Conservation (phyloP, 2,113 vertebrate species). For the Polyodon spathula region DNA sequence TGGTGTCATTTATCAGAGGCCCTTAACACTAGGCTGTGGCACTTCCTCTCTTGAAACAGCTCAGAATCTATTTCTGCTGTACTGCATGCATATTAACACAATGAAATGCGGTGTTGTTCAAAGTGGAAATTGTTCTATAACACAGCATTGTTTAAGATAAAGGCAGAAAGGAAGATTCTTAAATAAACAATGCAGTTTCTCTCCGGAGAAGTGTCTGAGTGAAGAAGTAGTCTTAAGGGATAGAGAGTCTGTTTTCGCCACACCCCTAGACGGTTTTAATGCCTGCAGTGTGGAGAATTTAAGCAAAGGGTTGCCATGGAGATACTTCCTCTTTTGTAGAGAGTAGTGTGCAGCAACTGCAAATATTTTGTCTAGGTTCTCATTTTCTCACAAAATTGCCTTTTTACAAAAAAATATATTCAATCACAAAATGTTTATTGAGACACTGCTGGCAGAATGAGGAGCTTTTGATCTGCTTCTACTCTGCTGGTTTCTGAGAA, state of each 20-base stretch:
- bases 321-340: constrained; percentile 54
- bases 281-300: constrained; percentile 56
- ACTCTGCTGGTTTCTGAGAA: too few species aligned
- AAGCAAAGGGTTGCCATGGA: constrained; percentile 80
- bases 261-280: constrained; percentile 51
- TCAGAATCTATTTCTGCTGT: too few species aligned
- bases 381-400: neutral
- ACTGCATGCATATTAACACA: too few species aligned
- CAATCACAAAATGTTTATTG: too few species aligned
- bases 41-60: too few species aligned
- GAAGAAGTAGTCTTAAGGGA: constrained; percentile 2
- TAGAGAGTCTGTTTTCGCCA: constrained; percentile 24
- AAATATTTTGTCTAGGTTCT: constrained; percentile 21
- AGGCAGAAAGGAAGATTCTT: constrained; percentile 11
- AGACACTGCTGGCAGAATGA: too few species aligned
- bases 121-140: too few species aligned
- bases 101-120: too few species aligned
- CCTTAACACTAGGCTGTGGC: too few species aligned
- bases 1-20: too few species aligned
- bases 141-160: neutral
- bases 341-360: constrained; percentile 42
- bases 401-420: too few species aligned
- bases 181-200: constrained; percentile 17
- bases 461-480: too few species aligned
- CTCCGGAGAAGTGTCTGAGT: constrained; percentile 9